Base-by-base conservation (phyloP, 1,140 invertebrate species). In the Ylistrum balloti region DNA sequence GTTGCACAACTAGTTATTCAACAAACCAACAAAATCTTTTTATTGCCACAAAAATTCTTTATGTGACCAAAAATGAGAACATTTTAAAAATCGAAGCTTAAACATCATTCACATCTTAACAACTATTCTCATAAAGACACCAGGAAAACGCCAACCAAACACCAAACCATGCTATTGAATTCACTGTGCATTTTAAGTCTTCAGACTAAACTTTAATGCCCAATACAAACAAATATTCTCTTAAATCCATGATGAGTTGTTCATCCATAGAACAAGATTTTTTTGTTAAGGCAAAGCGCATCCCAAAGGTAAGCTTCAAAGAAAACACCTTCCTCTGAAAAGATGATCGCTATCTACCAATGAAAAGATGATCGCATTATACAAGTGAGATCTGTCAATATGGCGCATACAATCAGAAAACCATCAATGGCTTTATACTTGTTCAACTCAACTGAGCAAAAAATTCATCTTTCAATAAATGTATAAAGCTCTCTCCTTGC, bases 171-270 rank as follows among this genome's bases (percentile, higher is more conserved):
- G n/a, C 56, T 74, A 74, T 28, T 74, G 28, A 74, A 74, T 74
- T 74, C 56, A 28, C 56, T 17, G 5, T 28, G n/a, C 56, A 28
- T 9, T 74, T 74, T n/a, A 74, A 28, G 7, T 74, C 56, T 74
- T 74, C 56, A 74, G 22, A 74, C 56, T 17, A 74, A 74, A 74
- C 56, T n/a, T 74, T 17, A 74, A 74, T n/a, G 56, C 28, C 3
- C n/a, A 74, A 28, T 74, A 74, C 56, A 74, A 74, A 74, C 56
- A 74, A n/a, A 74, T 74, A 9, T 74, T 28, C 28, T 74, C 56
- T 74, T 22, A 28, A 74, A 74, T 74, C 56, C n/a, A 5, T 28
- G n/a, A n/a, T 74, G 56, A n/a, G 56, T n/a, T 74, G 56, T 74
- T 17, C 56, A 2, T 5, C n/a, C 56, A 74, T 74, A 28, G 56